These are phyloP conservation scores for Andrena minutula DNA, from an alignment of 2,888 invertebrate genomes.

Conservation along the genomic window DNA sequence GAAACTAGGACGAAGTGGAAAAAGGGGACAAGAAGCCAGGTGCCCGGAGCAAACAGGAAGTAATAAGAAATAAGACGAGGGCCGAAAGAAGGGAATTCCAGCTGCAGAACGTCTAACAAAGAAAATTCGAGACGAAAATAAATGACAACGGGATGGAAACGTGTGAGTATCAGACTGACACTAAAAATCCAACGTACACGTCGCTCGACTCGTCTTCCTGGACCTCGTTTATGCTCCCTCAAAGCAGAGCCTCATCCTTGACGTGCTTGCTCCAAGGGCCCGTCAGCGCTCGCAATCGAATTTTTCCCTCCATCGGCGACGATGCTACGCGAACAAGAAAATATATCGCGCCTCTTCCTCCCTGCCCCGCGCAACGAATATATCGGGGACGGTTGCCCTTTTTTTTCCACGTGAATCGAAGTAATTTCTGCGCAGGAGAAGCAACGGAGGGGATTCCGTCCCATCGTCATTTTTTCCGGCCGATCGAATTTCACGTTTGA, in stretches of 20 bases:
- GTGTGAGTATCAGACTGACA: no score
- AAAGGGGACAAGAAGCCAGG: no score
- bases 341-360: not conserved
- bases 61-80: no score
- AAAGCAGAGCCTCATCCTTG: not conserved
- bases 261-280: not conserved
- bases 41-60: no score
- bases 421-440: constrained; percentile 26
- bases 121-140: no score
- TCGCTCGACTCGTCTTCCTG: no score
- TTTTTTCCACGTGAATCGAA: not conserved
- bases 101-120: no score
- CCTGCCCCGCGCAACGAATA: not conserved
- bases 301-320: not conserved
- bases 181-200: no score
- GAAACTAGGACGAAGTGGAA: no score
- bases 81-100: no score
- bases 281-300: not conserved
- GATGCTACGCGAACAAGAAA: not conserved
- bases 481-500: constrained; percentile 64
- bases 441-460: constrained; percentile 23
- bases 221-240: not conserved
- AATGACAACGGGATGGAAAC: no score
- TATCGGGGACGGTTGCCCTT: constrained; percentile 11
- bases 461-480: constrained; percentile 53